A percentile compares a stretch with the other conserved stretches of the same genome.
These are phyloP conservation scores for Aporrectodea caliginosa DNA, from an alignment of 1,140 invertebrate species.

Conservation along the genomic window DNA sequence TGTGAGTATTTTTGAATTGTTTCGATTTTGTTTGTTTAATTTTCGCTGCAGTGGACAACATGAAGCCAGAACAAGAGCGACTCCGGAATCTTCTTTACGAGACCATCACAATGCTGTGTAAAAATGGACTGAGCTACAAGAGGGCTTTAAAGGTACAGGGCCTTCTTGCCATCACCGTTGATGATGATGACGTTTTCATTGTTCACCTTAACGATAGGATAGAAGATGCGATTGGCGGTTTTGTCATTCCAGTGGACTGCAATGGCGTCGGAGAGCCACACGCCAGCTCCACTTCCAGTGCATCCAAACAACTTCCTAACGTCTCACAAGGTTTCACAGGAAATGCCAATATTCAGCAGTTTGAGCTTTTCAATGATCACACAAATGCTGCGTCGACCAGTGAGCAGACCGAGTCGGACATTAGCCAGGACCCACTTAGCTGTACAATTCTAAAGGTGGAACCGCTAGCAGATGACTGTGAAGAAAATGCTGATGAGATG, in stretches of 20 bases:
- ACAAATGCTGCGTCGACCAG: neutral
- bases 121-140: slow-evolving; percentile 28
- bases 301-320: neutral
- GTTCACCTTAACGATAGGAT: slow-evolving; percentile 26
- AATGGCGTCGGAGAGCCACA: neutral
- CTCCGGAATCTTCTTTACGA: slow-evolving; percentile 25
- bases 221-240: neutral
- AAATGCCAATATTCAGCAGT: neutral
- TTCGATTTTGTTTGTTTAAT: neutral
- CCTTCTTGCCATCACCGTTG: slow-evolving; percentile 24
- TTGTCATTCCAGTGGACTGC: neutral
- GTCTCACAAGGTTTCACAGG: neutral
- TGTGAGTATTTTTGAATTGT: too few relatives aligned
- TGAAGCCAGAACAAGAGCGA: slow-evolving; percentile 27
- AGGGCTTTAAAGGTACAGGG: slow-evolving; percentile 26
- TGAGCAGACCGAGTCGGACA: neutral
- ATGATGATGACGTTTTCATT: slow-evolving; percentile 25
- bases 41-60: neutral
- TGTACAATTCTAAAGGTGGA: neutral
- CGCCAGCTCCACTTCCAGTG: neutral
- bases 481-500: neutral
- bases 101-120: slow-evolving; percentile 28
- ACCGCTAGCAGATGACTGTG: neutral
- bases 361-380: neutral
- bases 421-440: neutral